phyloP scores from a whole-genome alignment of 2,888 invertebrate genomes.

The Tryphoninae sp. region DNA sequence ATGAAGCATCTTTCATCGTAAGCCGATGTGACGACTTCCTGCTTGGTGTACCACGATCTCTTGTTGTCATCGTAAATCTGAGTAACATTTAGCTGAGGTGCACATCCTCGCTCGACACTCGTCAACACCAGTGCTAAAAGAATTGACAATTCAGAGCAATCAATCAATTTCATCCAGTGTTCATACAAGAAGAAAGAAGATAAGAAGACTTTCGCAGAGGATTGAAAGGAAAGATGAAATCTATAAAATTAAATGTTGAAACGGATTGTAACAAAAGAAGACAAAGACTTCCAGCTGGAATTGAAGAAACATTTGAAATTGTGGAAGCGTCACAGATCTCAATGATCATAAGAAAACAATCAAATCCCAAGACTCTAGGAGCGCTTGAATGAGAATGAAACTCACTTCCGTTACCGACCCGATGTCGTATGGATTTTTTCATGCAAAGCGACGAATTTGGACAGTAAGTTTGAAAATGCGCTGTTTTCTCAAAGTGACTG shows the following conservation, averaged over 20 bases:
- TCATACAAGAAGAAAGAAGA: no score
- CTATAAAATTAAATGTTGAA: no score
- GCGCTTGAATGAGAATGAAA: conserved; percentile 57
- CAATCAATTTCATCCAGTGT: neutral
- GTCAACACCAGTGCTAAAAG: conserved; percentile 83
- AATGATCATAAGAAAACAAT: no score
- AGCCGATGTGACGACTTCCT: conserved; percentile 85
- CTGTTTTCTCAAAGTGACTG: conserved; percentile 88
- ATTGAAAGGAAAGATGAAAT: no score
- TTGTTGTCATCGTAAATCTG: conserved; percentile 84
- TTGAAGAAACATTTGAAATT: neutral
- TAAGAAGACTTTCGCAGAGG: no score
- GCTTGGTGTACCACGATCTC: conserved; percentile 85
- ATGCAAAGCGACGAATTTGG: conserved; percentile 92
- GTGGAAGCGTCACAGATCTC: no score
- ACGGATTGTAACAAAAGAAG: no score
- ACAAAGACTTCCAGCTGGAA: neutral
- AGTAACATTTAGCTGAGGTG: conserved; percentile 87
- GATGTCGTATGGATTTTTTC: conserved; percentile 84
- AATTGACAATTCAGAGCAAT: conserved; percentile 19
- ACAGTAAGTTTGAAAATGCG: conserved; percentile 88
- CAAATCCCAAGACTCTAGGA: no score
- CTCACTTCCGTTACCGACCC: conserved; percentile 87
- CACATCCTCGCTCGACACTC: conserved; percentile 87
- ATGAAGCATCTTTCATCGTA: conserved; percentile 88